Evolutionary conservation across 2,888 invertebrate genomes (phyloP).

Genomic region (Lithophane semibrunnea): DNA sequence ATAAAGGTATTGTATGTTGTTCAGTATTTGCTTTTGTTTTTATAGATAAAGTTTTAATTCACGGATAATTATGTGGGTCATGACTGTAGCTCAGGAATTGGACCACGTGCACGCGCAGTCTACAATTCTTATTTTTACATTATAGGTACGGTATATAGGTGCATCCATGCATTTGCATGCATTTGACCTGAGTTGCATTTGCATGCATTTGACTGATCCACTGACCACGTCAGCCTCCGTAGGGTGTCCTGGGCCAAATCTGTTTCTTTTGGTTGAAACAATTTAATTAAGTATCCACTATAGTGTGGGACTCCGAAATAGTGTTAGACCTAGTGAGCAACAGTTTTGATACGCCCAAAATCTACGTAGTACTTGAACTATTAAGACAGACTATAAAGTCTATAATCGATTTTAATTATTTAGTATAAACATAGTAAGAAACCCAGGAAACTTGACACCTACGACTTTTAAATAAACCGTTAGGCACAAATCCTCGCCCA

Average conservation of each 20-base stretch:
- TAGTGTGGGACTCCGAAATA: neutral
- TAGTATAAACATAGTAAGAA: conserved; percentile 15
- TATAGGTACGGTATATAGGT: too few relatives aligned
- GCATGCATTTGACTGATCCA: too few relatives aligned
- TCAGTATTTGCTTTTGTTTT: conserved; percentile 49
- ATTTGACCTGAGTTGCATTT: too few relatives aligned
- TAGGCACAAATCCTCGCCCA: conserved; percentile 45
- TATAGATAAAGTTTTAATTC: conserved; percentile 33
- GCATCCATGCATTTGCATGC: too few relatives aligned
- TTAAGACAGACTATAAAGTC: neutral
- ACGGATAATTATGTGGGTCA: conserved; percentile 38
- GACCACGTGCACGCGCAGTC: neutral
- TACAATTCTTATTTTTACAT: neutral
- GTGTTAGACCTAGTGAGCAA: neutral
- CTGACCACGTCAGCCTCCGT: too few relatives aligned
- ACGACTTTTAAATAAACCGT: conserved; percentile 42
- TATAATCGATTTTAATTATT: conserved; percentile 28
- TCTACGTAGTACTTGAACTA: neutral
- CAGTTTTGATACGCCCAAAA: conserved; percentile 1
- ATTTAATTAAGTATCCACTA: neutral
- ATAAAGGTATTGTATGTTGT: conserved; percentile 48
- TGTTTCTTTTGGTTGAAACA: neutral
- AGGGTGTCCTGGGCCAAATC: neutral
- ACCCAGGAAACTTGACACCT: conserved; percentile 53
- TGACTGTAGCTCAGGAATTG: conserved; percentile 4